Evolutionary conservation across 2,113 vertebrate species (phyloP).

Genomic region (Cyprinus carpio): DNA sequence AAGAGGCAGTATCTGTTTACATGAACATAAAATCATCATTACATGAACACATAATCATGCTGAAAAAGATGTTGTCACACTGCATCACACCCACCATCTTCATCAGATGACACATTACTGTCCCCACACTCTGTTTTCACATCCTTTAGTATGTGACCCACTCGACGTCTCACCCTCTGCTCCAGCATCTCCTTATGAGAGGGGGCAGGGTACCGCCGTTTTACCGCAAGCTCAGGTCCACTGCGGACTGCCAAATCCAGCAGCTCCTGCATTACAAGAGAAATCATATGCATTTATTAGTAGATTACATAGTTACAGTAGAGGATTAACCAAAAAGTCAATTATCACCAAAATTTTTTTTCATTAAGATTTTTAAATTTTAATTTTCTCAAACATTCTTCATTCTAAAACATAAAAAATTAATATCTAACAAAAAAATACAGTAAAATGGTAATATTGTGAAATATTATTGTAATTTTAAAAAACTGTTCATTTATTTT

Average conservation of each 20-base stretch:
- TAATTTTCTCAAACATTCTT: too few species aligned
- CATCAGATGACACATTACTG: slow-evolving; percentile 88
- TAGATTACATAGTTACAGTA: neutral
- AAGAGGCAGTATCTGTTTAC: slow-evolving; percentile 82
- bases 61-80: neutral
- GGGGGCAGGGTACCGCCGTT: slow-evolving; percentile 71
- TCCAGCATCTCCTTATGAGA: slow-evolving; percentile 83
- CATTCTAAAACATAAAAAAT: too few species aligned
- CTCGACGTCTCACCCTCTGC: slow-evolving; percentile 81
- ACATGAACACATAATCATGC: neutral
- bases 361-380: too few species aligned
- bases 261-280: slow-evolving; percentile 77
- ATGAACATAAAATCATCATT: slow-evolving; percentile 8
- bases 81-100: slow-evolving; percentile 81
- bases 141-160: slow-evolving; percentile 87
- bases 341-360: too few species aligned
- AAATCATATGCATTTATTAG: neutral
- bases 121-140: slow-evolving; percentile 94
- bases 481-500: too few species aligned
- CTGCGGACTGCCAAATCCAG: slow-evolving; percentile 86
- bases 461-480: too few species aligned
- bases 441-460: too few species aligned
- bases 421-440: too few species aligned
- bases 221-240: slow-evolving; percentile 80
- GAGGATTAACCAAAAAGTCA: too few species aligned